Percentiles rank a stretch among this genome's conserved stretches.
Evolutionary conservation across 2,797 vertebrate genomes (phyloP).

Genomic region (Eidolon dupreanum): DNA sequence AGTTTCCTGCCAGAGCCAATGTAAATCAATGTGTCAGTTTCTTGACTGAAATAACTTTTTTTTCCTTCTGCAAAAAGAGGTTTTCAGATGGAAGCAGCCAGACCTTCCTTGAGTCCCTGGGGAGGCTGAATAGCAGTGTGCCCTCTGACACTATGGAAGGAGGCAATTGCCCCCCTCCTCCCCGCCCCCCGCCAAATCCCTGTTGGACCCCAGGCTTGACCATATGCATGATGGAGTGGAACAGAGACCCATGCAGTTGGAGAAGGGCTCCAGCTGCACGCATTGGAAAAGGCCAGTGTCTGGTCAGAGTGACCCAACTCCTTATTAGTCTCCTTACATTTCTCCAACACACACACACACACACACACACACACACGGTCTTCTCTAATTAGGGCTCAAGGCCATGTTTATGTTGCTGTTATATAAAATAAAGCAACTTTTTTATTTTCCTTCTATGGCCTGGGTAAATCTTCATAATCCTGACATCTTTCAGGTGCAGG

Average conservation of each 20-base stretch:
- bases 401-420: background rate
- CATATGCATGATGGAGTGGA: rapidly evolving
- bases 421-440: background rate
- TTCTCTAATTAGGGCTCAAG: background rate
- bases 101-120: background rate
- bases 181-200: background rate
- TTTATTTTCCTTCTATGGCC: background rate
- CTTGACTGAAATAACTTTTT: conserved; percentile 42
- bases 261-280: background rate
- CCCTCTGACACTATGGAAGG: background rate
- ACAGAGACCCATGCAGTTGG: background rate
- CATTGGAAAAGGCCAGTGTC: background rate
- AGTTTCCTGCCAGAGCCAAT: conserved; percentile 54
- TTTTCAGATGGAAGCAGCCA: conserved; percentile 40
- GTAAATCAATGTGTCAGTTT: conserved; percentile 61
- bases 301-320: background rate
- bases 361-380: too few relatives aligned
- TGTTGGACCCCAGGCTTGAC: background rate
- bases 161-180: background rate
- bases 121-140: background rate
- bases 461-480: background rate
- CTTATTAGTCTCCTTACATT: background rate
- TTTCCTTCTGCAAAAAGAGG: background rate
- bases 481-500: background rate
- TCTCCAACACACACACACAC: background rate